These are phyloP conservation scores for Mactromeris polynyma DNA, from an alignment of 2,888 invertebrate species.

Conservation along the genomic window DNA sequence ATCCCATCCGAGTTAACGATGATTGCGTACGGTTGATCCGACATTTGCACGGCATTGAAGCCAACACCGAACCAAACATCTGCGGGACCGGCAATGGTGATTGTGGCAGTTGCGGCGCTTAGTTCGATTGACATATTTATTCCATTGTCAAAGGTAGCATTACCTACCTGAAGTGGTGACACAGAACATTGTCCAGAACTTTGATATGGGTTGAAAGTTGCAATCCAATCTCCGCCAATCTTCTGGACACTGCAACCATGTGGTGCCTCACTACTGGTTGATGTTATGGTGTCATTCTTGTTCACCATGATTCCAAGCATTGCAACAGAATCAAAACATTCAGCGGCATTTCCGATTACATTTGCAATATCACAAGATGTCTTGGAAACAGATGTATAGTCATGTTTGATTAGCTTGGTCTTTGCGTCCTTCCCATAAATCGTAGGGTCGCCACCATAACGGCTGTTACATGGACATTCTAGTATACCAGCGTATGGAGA, in stretches of 20 bases:
- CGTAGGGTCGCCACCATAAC: conserved; percentile 61
- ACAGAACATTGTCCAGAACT: conserved; percentile 54
- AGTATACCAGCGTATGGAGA: conserved; percentile 59
- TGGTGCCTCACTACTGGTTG: conserved; percentile 42
- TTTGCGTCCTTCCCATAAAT: conserved; percentile 57
- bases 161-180: conserved; percentile 39
- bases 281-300: conserved; percentile 50
- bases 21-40: conserved; percentile 58
- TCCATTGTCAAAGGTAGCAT: conserved; percentile 38
- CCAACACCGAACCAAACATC: conserved; percentile 63
- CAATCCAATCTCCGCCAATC: conserved; percentile 33
- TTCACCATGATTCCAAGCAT: conserved; percentile 38
- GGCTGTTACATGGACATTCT: conserved; percentile 66
- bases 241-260: conserved; percentile 51
- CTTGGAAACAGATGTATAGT: conserved; percentile 48
- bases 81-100: conserved; percentile 56
- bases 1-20: conserved; percentile 61
- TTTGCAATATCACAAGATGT: conserved; percentile 36
- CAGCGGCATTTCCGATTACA: neutral
- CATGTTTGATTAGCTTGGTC: conserved; percentile 53
- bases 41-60: conserved; percentile 60
- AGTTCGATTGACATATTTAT: conserved; percentile 30
- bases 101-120: conserved; percentile 32
- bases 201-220: conserved; percentile 41
- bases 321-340: conserved; percentile 54